Evolutionary conservation across 1,140 invertebrate species (phyloP).

Genomic region (Drosophila melanica): DNA sequence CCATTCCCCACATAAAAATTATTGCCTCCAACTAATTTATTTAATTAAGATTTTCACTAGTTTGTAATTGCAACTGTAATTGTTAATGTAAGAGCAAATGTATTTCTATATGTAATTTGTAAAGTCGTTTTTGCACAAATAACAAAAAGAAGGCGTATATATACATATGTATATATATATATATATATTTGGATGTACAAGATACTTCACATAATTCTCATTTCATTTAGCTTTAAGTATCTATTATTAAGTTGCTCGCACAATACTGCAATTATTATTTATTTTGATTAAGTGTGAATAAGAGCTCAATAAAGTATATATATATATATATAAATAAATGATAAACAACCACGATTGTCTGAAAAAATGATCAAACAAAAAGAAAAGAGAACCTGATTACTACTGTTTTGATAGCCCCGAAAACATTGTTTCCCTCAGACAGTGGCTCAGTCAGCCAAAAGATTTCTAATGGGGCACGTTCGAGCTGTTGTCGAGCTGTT

Average conservation of each 20-base stretch:
- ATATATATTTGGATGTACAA: conserved; percentile 8
- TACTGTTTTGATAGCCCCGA: conserved; percentile 74
- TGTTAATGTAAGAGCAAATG: conserved; percentile 23
- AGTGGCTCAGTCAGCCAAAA: conserved; percentile 9
- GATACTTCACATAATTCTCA: conserved; percentile 44
- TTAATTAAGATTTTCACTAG: conserved; percentile 81
- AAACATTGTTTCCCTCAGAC: conserved; percentile 45
- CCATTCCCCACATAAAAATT: conserved; percentile 76
- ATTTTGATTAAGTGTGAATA: conserved; percentile 75
- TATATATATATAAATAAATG: conserved; percentile 45
- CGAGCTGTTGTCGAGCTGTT: conserved; percentile 38
- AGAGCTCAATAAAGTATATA: conserved; percentile 73
- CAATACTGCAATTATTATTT: conserved; percentile 67
- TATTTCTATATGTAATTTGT: conserved; percentile 11
- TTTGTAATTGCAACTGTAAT: conserved; percentile 52
- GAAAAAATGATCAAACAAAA: conserved; percentile 44
- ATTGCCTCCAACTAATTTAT: conserved; percentile 74
- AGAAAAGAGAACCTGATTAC: conserved; percentile 57
- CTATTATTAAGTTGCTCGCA: conserved; percentile 41
- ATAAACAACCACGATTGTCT: conserved; percentile 16
- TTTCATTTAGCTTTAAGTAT: conserved; percentile 29
- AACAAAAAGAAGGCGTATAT: conserved; percentile 56
- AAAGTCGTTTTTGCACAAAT: conserved; percentile 75
- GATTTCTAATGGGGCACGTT: conserved; percentile 53
- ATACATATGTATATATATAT: conserved; percentile 23